Evolutionary conservation across 1,140 invertebrate species (phyloP).

Genomic region (Pachypsylla venusta): DNA sequence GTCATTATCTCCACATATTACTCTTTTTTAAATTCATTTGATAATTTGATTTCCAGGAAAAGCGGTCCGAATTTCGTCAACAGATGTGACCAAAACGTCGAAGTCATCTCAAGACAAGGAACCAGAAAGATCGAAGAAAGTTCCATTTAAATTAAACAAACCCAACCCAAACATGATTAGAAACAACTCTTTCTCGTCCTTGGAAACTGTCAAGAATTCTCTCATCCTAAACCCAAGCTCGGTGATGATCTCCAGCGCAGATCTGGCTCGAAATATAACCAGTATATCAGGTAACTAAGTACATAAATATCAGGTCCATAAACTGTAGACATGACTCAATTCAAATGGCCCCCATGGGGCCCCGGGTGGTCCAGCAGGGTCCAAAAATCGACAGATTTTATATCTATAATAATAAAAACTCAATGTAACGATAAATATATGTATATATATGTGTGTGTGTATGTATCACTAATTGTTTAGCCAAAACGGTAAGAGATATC

Average conservation of each 20-base stretch:
- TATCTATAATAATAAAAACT: too few species aligned
- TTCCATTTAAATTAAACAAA: background rate
- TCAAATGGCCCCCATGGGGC: too few species aligned
- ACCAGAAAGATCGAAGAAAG: background rate
- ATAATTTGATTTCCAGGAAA: background rate
- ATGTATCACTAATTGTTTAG: too few species aligned
- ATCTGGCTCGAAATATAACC: conserved; percentile 13
- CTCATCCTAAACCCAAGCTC: conserved; percentile 18
- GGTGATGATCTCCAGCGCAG: conserved; percentile 21
- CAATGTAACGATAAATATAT: too few species aligned
- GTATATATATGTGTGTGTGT: too few species aligned
- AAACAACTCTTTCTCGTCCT: conserved; percentile 22
- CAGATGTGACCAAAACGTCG: background rate
- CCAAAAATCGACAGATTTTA: too few species aligned
- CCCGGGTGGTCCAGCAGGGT: too few species aligned
- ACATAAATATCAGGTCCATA: too few species aligned
- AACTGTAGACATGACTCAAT: too few species aligned
- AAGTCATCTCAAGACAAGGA: background rate
- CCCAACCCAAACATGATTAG: conserved; percentile 6
- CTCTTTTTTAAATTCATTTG: too few species aligned
- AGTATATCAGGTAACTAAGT: background rate
- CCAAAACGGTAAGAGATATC: too few species aligned
- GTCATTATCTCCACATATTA: too few species aligned
- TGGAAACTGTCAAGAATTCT: conserved; percentile 18
- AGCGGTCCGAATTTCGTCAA: background rate